Evolutionary conservation across 1,140 invertebrate genomes (phyloP), one percentile per base, ranked within the genome.

Genomic region (Elysia chlorotica): DNA sequence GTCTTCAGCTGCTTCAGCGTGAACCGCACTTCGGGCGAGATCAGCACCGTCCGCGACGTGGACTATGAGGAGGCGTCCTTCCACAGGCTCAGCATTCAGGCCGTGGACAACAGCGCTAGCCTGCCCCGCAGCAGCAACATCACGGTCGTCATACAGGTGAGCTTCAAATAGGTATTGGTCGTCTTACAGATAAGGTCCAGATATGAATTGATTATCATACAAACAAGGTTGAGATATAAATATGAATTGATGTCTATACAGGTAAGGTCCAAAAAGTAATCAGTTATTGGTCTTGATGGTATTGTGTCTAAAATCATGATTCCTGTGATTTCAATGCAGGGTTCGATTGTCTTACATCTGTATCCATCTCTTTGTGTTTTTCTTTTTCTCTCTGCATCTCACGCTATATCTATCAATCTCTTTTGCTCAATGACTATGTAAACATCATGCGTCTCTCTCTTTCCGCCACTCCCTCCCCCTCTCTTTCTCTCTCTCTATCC

Each of bases 1-100:
- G 93, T 97, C 91, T 96, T 96, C 75, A 96, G 96, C 82, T 95
- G 96, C 36, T 99, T 99, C 88, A 95, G 95, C 74, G 96, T 99
- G 75, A 96, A 98, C 89, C 96, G 96, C 87, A 95, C 95, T 92
- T 97, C 96, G 74, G 97, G 97, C 76, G 95, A 95, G 83, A 98
- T 99, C 88, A 98, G 97, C 87, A 96, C 98, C 59, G 95, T 96
- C 28, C 95, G 96, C 73, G 94, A 95, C 53, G 89, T 97, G 76
- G 95, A 97, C 87, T 95, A 30, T 90, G 95, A 86, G 93, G 95
- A 89, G 90, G 93, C 91, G 92, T 96, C 91, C 90, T 92, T 90
- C 37, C 79, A 84, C 71, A 70, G 61, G 19, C 72, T 87, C 31
- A 82, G 78, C 36, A 81, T 88, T 30, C 82, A 81, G 59, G 84